Conservation (phyloP, 2,888 invertebrate genomes). For the Nephrotoma appendiculata region DNA sequence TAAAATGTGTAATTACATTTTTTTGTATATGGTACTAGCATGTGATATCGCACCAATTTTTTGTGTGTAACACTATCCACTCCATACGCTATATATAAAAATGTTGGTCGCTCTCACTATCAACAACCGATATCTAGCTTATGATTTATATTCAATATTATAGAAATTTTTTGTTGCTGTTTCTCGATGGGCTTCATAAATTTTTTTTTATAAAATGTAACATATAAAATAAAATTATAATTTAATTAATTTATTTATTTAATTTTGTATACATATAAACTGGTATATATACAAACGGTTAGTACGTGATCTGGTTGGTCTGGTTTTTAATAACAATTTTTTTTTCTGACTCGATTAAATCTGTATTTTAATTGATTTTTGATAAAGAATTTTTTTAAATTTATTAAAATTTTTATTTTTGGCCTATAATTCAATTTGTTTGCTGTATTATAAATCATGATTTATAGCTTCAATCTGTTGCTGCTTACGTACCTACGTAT, state of each 20-base stretch:
- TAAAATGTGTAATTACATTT: neutral
- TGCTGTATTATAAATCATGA: neutral
- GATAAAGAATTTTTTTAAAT: neutral
- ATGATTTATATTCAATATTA: neutral
- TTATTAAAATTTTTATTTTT: neutral
- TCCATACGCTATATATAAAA: neutral
- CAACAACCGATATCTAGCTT: neutral
- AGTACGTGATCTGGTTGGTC: no score
- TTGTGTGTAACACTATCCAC: neutral
- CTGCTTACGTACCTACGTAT: neutral
- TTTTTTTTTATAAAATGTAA: neutral
- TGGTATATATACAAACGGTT: neutral
- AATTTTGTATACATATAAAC: neutral
- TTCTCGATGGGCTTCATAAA: neutral
- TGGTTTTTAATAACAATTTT: no score
- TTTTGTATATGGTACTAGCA: neutral
- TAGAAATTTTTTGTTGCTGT: neutral
- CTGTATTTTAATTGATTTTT: neutral
- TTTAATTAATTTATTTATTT: neutral
- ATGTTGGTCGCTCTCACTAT: neutral
- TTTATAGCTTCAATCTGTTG: neutral
- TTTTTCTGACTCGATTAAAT: neutral
- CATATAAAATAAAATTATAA: neutral
- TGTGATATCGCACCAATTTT: neutral
- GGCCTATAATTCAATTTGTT: no score